Evolutionary conservation across 2,113 vertebrate species (phyloP), one percentile per base, ranked within the genome.

Genomic region (Cairina moschata): DNA sequence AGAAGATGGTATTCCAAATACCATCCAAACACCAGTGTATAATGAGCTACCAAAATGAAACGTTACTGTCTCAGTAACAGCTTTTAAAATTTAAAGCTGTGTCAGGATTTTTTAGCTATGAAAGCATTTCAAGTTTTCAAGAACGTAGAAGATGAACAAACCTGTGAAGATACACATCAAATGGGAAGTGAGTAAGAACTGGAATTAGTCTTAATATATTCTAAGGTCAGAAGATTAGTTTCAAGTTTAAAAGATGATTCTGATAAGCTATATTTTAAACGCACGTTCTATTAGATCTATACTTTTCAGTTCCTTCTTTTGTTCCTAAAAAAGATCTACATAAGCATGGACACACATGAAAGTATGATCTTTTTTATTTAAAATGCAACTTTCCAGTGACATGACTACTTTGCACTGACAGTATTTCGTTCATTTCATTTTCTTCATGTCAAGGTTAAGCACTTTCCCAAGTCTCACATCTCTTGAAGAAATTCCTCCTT

Each of bases 401-500:
- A 40, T 65, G 15, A 29, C 73, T 59, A 71, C 50, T 28, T 71
- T 21, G 40, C 40, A 86, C 55, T 52, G 56, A 95, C 21, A 56
- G 69, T 55, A 48, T 22, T 90, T 23, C 44, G 69, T 60, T 32
- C 48, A 46, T 23, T 91, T 23, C 46, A 73, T 60, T n/a, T 73
- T 94, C 88, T 66, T 77, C 65, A 86, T 90, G 71, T 88, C 63
- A 91, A 71, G 63, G 42, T 34, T 68, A 74, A 92, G 54, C 63
- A 71, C 81, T 9, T 88, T 85, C 71, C 62, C 46, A 82, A 48
- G 17, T 78, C 34, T 95, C 98, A 96, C 98, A 90, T 96, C 81
- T 99, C 98, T 75, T 97, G 98, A 54, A 99, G 98, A 89, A 98
- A 36, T 26, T 98, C 98, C 77, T 98, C 97, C 96, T 99, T 99